Base-by-base conservation (phyloP, 2,797 vertebrate genomes). In the Carduelis carduelis region DNA sequence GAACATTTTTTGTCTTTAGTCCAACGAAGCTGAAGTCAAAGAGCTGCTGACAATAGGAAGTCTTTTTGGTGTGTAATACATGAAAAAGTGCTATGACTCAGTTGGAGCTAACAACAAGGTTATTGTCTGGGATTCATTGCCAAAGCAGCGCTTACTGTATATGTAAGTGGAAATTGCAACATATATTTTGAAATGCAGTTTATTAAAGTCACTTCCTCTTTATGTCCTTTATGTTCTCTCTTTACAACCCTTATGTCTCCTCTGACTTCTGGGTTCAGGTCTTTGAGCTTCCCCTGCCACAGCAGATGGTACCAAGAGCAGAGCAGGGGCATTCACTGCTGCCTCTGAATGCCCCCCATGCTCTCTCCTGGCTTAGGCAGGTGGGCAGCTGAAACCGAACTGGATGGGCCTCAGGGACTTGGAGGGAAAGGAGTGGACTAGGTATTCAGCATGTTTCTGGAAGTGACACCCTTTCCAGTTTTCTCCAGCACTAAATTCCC, bases 31-130 rank as follows among this genome's bases (percentile, higher is more conserved):
- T 5, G 34, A 95, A 93, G 65, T 76, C 77, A 70, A 83, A 90
- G 59, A 70, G 74, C 80, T 89, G 80, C 87, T 94, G 83, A 96
- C 89, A 86, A 79, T 94, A 89, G 55, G 74, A 90, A 82, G 70
- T 72, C 83, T 83, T 86, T 66, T 88, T 96, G 50, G 70, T 86
- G 69, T 65, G 83, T 86, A 64, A 90, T 69, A 34, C 22, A 22
- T 70, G 37, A 80, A 93, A 89, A 91, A 60, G 66, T 53, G 32
- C 55, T 63, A 4, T 94, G 87, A 94, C 80, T 96, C 93, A 91
- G 2, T 65, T 82, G 68, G 88, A 89, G 75, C 70, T 65, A 76
- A 80, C 83, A 90, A 47, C 76, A 86, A 79, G 7, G 53, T 79
- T 82, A 35, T 93, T 95, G 74, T 96, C 81, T 70, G 47, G 52